Evolutionary conservation across 2,888 invertebrate genomes (phyloP), one percentile per base, ranked within the genome.

Genomic region (Argyresthia goedartella): DNA sequence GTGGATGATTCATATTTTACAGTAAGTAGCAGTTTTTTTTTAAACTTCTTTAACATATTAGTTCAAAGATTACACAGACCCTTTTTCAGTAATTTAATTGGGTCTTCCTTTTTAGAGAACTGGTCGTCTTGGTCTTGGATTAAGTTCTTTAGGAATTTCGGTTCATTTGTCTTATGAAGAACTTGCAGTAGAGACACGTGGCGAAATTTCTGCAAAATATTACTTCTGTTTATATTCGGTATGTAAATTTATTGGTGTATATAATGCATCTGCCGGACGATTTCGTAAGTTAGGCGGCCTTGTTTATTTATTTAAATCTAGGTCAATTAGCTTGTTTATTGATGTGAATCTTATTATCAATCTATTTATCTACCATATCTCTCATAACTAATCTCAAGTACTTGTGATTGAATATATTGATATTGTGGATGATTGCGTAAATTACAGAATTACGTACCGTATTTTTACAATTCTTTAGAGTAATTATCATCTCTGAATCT

Each of bases 401-500:
- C 6, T 4, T 25, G 2, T 25, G 25, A n/a, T n/a, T 25, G 25
- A 25, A 25, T 2, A 25, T 25, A 2, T 4, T 4, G 2, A 25
- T 25, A 2, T 25, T 25, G 6, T 25, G 6, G 25, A 25, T 4
- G 25, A 25, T 25, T 25, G 25, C 3, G 2, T 4, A 25, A 25
- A 25, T 25, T 25, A 25, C 25, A 25, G 3, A 25, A 25, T 25
- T 25, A 25, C 25, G 25, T 65, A 81, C 82, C 69, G 79, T 63
- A 59, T 80, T 70, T 60, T 67, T 69, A 53, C 77, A 77, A 52
- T 79, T 78, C 59, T 81, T 80, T 67, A 86, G 70, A 9, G 85
- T 84, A 41, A 86, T 86, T 13, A 81, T 68, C 69, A 84, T 77
- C 72, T 85, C 85, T 0, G 85, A 85, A 55, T 82, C 78, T 33